Evolutionary conservation across 2,797 vertebrate genomes (phyloP).

Genomic region (Cheirogaleus major): DNA sequence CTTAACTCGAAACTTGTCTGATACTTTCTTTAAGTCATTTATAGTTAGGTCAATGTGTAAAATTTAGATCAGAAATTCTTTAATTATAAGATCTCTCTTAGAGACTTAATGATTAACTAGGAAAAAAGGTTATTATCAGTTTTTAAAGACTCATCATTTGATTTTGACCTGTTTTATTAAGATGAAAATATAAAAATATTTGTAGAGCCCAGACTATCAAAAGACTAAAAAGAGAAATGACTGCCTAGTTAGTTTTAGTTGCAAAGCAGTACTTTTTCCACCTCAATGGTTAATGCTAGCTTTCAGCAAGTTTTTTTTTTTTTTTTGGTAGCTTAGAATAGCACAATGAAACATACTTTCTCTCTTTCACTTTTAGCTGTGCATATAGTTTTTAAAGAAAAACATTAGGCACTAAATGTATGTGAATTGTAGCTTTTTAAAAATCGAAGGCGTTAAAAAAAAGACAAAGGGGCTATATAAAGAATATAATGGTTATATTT

Average conservation of each 20-base stretch:
- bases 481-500: neutral
- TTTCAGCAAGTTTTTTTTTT: neutral
- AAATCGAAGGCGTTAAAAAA: neutral
- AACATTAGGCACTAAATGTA: neutral
- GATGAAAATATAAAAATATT: neutral
- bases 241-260: neutral
- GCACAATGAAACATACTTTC: neutral
- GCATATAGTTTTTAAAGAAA: neutral
- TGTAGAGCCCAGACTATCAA: neutral
- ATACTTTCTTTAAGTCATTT: constrained; percentile 7
- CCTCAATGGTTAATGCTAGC: neutral
- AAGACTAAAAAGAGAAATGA: neutral
- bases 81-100: neutral
- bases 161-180: constrained; percentile 40
- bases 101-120: constrained; percentile 5
- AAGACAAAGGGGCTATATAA: neutral
- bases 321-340: neutral
- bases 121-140: neutral
- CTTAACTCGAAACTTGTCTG: constrained; percentile 60
- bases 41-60: neutral
- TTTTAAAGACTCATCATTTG: constrained; percentile 22
- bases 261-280: neutral
- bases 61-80: constrained; percentile 30
- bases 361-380: constrained; percentile 34
- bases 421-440: neutral